Conservation (phyloP, 2,797 vertebrate genomes). For the Protosalanx chinensis region DNA sequence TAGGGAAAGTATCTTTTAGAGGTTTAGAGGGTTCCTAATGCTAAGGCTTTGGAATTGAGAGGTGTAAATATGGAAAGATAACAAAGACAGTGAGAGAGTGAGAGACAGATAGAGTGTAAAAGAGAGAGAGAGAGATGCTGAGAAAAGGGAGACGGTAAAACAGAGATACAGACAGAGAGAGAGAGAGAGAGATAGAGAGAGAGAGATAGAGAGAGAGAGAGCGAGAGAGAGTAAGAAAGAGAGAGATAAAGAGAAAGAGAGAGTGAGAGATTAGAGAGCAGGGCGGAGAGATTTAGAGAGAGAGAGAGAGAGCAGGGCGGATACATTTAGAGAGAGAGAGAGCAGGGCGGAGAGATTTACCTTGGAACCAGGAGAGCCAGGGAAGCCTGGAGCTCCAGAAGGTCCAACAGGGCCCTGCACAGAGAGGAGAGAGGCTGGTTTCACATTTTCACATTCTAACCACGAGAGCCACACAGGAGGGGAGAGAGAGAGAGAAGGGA, state of each 20-base stretch:
- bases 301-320: not conserved
- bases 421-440: constrained; percentile 5
- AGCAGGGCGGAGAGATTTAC: constrained; percentile 58
- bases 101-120: no score
- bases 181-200: constrained; percentile 1
- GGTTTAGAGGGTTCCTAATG: not conserved
- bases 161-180: not conserved
- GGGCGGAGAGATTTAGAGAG: not conserved
- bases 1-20: not conserved
- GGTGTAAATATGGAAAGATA: no score
- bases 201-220: not conserved
- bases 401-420: constrained; percentile 91
- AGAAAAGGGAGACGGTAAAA: not conserved
- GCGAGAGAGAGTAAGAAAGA: no score
- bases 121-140: not conserved
- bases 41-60: not conserved
- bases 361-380: constrained; percentile 93
- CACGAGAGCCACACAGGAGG: no score
- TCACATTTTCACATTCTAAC: not conserved
- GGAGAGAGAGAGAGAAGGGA: constrained; percentile 8
- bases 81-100: no score
- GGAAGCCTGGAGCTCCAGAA: constrained; percentile 92
- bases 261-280: not conserved
- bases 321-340: not conserved
- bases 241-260: not conserved